Evolutionary conservation across 35 echinoderm and acorn worm genomes (phyloP).

Genomic region (Ptychodera flava): DNA sequence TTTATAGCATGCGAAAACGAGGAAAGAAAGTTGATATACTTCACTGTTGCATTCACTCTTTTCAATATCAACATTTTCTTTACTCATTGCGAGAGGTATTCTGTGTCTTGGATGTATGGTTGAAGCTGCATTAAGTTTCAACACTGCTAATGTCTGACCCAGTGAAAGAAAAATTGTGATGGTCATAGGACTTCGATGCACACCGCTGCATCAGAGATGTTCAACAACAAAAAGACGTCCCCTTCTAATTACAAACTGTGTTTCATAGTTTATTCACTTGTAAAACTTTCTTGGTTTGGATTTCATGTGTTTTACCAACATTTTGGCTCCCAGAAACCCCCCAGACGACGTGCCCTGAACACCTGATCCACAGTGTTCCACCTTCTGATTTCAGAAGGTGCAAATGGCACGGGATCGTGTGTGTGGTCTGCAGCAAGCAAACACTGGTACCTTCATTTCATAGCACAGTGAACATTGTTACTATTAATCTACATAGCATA

Average conservation of each 20-base stretch:
- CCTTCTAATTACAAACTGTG: not conserved
- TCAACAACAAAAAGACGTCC: not conserved
- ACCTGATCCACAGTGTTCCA: not conserved
- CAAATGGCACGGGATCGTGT: not conserved
- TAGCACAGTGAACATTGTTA: too few relatives aligned
- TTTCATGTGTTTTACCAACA: not conserved
- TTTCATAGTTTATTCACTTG: not conserved
- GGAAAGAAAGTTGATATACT: too few relatives aligned
- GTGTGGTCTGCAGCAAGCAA: not conserved
- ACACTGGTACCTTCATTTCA: too few relatives aligned
- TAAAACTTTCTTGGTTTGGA: not conserved
- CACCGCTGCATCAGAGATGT: not conserved
- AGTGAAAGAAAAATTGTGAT: too few relatives aligned
- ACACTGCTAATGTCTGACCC: too few relatives aligned
- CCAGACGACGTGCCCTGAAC: not conserved
- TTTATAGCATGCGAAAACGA: too few relatives aligned
- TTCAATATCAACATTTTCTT: too few relatives aligned
- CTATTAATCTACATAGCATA: too few relatives aligned
- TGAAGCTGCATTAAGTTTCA: too few relatives aligned
- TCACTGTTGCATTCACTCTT: too few relatives aligned
- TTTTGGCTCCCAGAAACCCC: not conserved
- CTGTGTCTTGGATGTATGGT: too few relatives aligned
- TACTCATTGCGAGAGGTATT: too few relatives aligned
- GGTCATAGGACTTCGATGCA: not conserved
- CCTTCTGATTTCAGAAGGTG: not conserved